Evolutionary conservation across 2,113 vertebrate genomes (phyloP), one percentile per base, ranked within the genome.

Genomic region (Nestor notabilis): DNA sequence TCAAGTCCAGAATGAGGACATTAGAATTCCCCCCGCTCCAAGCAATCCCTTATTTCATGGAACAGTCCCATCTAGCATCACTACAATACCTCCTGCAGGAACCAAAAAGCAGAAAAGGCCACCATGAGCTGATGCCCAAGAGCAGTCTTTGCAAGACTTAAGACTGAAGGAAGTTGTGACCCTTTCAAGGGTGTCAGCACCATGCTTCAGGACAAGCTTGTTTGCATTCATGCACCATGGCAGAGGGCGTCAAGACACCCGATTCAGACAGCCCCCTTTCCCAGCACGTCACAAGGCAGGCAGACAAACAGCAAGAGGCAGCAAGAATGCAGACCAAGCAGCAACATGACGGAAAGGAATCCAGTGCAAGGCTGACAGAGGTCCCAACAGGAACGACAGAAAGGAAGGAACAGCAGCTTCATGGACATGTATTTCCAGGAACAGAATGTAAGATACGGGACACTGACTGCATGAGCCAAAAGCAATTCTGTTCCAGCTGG

Each of bases 171-270:
- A 71, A 85, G 83, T 58, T 50, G 49, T 13, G 77, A 64, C 82
- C 79, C 83, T 89, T 88, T 65, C 69, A 39, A 53, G 39, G 55
- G 29, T 28, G 41, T n/a, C n/a, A 77, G 82, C 89, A 95, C 49
- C 98, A 97, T 97, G 97, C 98, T 97, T 89, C 69, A 79, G 79
- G 75, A 46, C 69, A 80, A 80, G 66, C 65, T 19, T 47, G 47
- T 28, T 82, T 44, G 76, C 17, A 2, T 90, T 87, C 96, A 95
- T 94, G 97, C 97, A 82, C 91, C 74, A 43, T 0, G 13, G 89
- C 85, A 60, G 93, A 70, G 81, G 63, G 43, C 95, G 81, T 13
- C 91, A 71, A 84, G 96, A 77, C 92, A 65, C 31, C 31, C 2
- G 2, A 17, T 16, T 10, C 61, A 64, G 93, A 63, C 60, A 76